Percentiles rank a stretch among this genome's conserved stretches.
phyloP scores from a whole-genome alignment of 1,140 invertebrate genomes.

The Andrena cerasifolii region DNA sequence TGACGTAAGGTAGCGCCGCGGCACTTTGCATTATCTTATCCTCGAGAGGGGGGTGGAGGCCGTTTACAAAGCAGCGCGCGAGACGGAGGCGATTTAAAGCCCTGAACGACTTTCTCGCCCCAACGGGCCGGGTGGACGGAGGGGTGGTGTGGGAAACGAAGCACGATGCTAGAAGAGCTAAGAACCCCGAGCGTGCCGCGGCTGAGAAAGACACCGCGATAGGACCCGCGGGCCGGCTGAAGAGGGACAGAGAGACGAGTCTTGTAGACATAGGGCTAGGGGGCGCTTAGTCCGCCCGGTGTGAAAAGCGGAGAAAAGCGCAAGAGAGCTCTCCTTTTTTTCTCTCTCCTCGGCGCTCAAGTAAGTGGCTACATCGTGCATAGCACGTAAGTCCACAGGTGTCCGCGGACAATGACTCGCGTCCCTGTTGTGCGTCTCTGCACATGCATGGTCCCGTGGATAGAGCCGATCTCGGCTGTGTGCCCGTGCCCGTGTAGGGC shows the following conservation, averaged over 20 bases:
- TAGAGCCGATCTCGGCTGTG: constrained; percentile 18
- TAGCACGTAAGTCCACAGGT: constrained; percentile 78
- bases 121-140: not conserved
- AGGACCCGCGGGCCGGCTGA: not conserved
- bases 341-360: constrained; percentile 66
- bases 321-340: constrained; percentile 68
- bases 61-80: constrained; percentile 49
- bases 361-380: constrained; percentile 77
- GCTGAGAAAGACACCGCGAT: constrained; percentile 21
- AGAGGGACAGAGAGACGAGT: constrained; percentile 47
- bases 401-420: constrained; percentile 79
- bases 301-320: constrained; percentile 76
- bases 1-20: constrained; percentile 35
- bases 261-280: constrained; percentile 56
- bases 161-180: constrained; percentile 37
- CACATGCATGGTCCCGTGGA: constrained; percentile 8
- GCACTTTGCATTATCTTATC: constrained; percentile 51
- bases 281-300: constrained; percentile 44
- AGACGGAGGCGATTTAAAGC: constrained; percentile 71
- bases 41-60: constrained; percentile 21
- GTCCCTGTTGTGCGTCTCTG: constrained; percentile 40
- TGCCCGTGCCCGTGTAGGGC: too few relatives aligned
- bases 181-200: constrained; percentile 30
- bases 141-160: constrained; percentile 33
- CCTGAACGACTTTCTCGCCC: constrained; percentile 65